These are phyloP conservation scores for Triplophysa siluroides DNA, from an alignment of 2,113 vertebrate genomes.

Conservation along the genomic window DNA sequence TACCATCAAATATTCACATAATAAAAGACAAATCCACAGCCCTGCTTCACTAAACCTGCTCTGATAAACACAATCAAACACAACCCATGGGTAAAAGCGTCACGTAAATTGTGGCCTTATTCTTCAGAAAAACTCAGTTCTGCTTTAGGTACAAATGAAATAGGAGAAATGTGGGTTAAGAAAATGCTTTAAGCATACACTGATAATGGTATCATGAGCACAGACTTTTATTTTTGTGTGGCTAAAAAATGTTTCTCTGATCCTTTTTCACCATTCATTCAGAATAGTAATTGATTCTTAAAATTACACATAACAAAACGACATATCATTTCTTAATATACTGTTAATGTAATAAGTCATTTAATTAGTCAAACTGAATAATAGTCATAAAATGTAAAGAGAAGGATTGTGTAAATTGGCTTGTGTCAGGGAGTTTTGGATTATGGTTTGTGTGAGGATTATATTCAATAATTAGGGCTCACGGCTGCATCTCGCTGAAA, in stretches of 20 bases:
- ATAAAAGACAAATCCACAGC: constrained; percentile 36
- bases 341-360: too few species aligned
- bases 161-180: too few species aligned
- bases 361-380: background rate
- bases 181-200: too few species aligned
- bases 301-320: too few species aligned
- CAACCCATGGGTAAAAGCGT: constrained; percentile 1
- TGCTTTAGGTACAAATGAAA: constrained; percentile 9
- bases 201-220: too few species aligned
- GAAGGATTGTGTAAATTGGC: background rate
- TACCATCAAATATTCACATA: constrained; percentile 22
- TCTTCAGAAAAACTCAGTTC: background rate
- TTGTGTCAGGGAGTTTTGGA: background rate
- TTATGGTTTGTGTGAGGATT: background rate
- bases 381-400: background rate
- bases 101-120: constrained; percentile 3
- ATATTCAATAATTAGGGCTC: background rate
- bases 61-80: constrained; percentile 27
- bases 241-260: too few species aligned
- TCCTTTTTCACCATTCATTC: too few species aligned
- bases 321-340: too few species aligned
- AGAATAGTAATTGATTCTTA: too few species aligned
- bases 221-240: too few species aligned
- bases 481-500: constrained; percentile 2
- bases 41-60: constrained; percentile 34